Percentiles rank a stretch among this genome's conserved stretches.
These are phyloP conservation scores for Kryptolebias marmoratus DNA, from an alignment of 2,113 vertebrate species.

Conservation along the genomic window DNA sequence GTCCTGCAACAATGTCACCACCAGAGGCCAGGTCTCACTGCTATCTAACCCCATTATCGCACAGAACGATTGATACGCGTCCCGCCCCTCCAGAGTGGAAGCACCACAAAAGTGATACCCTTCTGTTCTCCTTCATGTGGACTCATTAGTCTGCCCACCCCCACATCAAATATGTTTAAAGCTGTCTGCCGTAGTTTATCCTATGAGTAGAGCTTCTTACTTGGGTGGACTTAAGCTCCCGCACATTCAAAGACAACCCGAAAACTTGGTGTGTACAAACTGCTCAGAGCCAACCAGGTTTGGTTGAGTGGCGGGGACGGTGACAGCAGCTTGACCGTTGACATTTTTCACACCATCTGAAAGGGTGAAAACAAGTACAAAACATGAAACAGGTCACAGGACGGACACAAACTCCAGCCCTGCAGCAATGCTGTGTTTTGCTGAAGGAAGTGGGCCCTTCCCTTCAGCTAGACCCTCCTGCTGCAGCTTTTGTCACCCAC, in stretches of 20 bases:
- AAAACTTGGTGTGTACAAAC: slow-evolving; percentile 21
- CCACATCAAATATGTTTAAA: slow-evolving; percentile 52
- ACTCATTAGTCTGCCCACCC: slow-evolving; percentile 51
- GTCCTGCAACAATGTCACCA: slow-evolving; percentile 85
- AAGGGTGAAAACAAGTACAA: slow-evolving; percentile 62
- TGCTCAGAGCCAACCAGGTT: slow-evolving; percentile 40
- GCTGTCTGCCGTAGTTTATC: slow-evolving; percentile 66
- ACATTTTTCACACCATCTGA: slow-evolving; percentile 71
- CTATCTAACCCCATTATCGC: slow-evolving; percentile 87
- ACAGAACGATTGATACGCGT: slow-evolving; percentile 81
- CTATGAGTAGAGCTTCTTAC: not conserved
- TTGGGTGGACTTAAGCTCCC: slow-evolving; percentile 16
- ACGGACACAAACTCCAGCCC: slow-evolving; percentile 66
- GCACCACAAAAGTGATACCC: slow-evolving; percentile 72
- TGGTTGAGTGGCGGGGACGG: slow-evolving; percentile 46
- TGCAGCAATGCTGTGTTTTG: slow-evolving; percentile 51
- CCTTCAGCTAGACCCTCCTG: slow-evolving; percentile 69
- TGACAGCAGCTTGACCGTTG: slow-evolving; percentile 61
- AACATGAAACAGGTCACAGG: slow-evolving; percentile 77
- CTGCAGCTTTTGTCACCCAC: slow-evolving; percentile 82
- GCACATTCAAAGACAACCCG: slow-evolving; percentile 29
- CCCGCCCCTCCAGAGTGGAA: slow-evolving; percentile 79
- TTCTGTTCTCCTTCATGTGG: slow-evolving; percentile 60
- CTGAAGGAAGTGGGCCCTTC: slow-evolving; percentile 80
- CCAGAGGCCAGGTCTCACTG: slow-evolving; percentile 85